These are phyloP conservation scores for Hemithea aestivaria DNA, from an alignment of 2,888 invertebrate genomes.

Conservation along the genomic window DNA sequence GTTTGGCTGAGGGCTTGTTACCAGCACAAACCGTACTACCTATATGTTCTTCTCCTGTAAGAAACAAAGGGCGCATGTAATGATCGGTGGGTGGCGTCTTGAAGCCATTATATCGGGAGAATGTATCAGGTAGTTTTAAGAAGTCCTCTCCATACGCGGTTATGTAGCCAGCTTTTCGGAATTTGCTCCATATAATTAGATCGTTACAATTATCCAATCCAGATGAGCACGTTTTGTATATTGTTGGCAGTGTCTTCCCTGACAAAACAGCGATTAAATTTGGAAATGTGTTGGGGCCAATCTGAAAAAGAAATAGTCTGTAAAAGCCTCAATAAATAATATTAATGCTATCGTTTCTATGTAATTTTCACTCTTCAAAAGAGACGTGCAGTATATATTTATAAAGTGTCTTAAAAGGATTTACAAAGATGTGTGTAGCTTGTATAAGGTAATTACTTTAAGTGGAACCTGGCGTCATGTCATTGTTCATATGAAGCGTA, in stretches of 20 bases:
- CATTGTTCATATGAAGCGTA: too few species aligned
- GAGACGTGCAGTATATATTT: too few species aligned
- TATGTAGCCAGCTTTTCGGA: conserved; percentile 81
- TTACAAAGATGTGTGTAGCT: too few species aligned
- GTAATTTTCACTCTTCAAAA: too few species aligned
- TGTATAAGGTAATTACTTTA: too few species aligned
- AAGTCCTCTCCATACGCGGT: conserved; percentile 89
- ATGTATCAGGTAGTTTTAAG: conserved; percentile 81
- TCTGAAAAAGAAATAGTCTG: conserved; percentile 61
- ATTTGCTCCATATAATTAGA: conserved; percentile 87
- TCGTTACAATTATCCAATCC: conserved; percentile 81
- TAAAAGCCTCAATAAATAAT: too few species aligned
- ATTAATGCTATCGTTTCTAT: background rate
- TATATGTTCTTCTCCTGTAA: conserved; percentile 78
- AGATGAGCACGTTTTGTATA: conserved; percentile 67
- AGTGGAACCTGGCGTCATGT: too few species aligned
- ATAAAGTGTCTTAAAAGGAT: too few species aligned
- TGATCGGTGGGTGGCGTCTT: conserved; percentile 86
- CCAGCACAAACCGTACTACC: conserved; percentile 59
- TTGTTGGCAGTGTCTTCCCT: conserved; percentile 78
- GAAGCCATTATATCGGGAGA: conserved; percentile 81
- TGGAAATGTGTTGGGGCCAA: conserved; percentile 92
- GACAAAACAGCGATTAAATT: conserved; percentile 90
- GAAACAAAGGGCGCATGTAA: conserved; percentile 85
- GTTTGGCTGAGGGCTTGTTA: conserved; percentile 79